Base-by-base conservation (phyloP, 2,888 invertebrate species). In the Allacma fusca region DNA sequence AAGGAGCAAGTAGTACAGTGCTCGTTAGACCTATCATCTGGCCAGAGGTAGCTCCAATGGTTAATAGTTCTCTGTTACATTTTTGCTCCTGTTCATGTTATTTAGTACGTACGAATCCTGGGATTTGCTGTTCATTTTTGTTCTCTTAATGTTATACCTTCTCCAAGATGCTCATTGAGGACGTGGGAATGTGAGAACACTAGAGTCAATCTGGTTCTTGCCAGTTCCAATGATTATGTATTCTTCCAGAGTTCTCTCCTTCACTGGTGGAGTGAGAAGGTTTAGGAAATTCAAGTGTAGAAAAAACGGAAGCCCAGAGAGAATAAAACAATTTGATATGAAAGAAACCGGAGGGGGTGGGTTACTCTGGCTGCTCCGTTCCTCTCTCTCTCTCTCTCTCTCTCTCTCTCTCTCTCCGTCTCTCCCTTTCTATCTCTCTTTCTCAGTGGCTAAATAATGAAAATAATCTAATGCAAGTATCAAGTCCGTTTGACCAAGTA, bases 331-430 rank as follows among this genome's bases (percentile, higher is more conserved):
- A 73, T 73, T 73, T 73, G 73, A 73, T 73, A 73, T 73, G 73
- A 73, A 73, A 73, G 73, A 73, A 73, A 73, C 73, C 73, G 73
- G 73, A 73, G 73, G 73, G 73, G 73, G 73, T 73, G 34, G 23
- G 5, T 62, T 62, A 24, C 62, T 62, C 62, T 26, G 62, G 62
- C 62, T 62, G 2, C 62, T 62, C 23, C 62, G 5, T 4, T 62
- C 24, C 21, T 13, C 62, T 62, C 62, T 24, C 26, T 26, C 13
- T 21, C 57, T 57, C 19, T 57, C 57, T 21, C 57, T 21, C n/a
- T 21, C 57, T 57, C 57, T 57, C 57, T 57, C 57, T 57, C 57
- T 57, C 57, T 13, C 62, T 62, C 62, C n/a, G 7, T 26, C 13
- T 21, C 57, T 57, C 19, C 13, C 57, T 21, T 16, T 21, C n/a